phyloP scores from a whole-genome alignment of 2,888 invertebrate genomes.

The Cephus pygmeus region DNA sequence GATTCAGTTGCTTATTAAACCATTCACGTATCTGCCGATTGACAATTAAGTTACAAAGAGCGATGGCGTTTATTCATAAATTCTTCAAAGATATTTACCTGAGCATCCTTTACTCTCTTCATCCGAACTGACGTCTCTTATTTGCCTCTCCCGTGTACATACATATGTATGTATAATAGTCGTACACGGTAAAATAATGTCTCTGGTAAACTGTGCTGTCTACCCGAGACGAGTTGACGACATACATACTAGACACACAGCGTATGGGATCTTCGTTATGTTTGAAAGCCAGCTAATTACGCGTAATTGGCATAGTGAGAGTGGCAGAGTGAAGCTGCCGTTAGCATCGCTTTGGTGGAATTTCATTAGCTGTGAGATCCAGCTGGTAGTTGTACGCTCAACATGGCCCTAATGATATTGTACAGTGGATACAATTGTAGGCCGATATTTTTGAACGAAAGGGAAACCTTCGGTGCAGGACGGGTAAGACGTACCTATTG shows the following conservation, averaged over 20 bases:
- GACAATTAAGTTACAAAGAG: background rate
- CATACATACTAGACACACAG: background rate
- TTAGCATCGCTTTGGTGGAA: background rate
- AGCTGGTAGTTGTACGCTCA: background rate
- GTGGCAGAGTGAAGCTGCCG: background rate
- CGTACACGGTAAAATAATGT: background rate
- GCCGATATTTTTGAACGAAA: background rate
- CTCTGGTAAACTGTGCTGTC: background rate
- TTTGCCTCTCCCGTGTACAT: background rate
- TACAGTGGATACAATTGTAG: background rate
- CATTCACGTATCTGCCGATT: background rate
- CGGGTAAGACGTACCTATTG: background rate
- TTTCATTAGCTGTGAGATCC: background rate
- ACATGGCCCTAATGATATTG: background rate
- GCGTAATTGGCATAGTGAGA: background rate
- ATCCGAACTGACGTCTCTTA: background rate
- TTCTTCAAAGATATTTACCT: background rate
- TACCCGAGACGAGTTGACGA: background rate
- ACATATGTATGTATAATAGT: background rate
- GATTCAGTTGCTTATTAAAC: background rate
- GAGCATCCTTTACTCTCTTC: background rate
- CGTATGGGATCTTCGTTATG: background rate
- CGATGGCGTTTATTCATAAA: background rate
- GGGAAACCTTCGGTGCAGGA: background rate
- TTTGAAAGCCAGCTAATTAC: background rate